These are phyloP conservation scores for Tympanuchus pallidicinctus DNA, from an alignment of 2,113 vertebrate species.

Conservation along the genomic window DNA sequence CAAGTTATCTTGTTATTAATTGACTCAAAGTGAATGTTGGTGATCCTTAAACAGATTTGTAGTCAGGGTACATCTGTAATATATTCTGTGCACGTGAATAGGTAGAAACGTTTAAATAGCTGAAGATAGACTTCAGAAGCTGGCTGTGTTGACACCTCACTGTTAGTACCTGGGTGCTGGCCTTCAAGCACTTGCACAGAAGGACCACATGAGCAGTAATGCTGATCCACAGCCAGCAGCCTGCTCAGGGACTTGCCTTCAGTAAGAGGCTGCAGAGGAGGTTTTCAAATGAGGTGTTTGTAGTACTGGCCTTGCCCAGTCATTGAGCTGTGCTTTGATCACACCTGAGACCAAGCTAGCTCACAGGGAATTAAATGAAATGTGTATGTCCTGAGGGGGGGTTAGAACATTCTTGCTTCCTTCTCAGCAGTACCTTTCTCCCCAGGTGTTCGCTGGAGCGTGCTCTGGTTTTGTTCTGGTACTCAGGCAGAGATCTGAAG, in stretches of 20 bases:
- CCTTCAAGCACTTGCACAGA: background rate
- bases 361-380: background rate
- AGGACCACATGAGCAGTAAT: background rate
- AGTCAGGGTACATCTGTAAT: background rate
- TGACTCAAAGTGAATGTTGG: background rate
- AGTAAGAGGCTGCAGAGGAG: slow-evolving; percentile 6
- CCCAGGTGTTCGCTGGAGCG: background rate
- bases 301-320: slow-evolving; percentile 22
- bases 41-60: background rate
- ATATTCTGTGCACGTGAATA: background rate
- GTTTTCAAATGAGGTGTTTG: background rate
- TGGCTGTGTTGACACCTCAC: fast-evolving
- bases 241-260: background rate
- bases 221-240: background rate
- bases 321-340: slow-evolving; percentile 55
- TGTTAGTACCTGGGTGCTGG: background rate
- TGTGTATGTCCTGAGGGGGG: background rate
- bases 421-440: background rate
- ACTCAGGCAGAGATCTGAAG: background rate
- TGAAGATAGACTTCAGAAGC: background rate
- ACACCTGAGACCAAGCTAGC: slow-evolving; percentile 1
- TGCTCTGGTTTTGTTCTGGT: background rate
- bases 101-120: background rate
- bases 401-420: background rate
- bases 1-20: background rate